Evolutionary conservation across 2,888 invertebrate species (phyloP), one percentile per base, ranked within the genome.

Genomic region (Synergus itoensis): DNA sequence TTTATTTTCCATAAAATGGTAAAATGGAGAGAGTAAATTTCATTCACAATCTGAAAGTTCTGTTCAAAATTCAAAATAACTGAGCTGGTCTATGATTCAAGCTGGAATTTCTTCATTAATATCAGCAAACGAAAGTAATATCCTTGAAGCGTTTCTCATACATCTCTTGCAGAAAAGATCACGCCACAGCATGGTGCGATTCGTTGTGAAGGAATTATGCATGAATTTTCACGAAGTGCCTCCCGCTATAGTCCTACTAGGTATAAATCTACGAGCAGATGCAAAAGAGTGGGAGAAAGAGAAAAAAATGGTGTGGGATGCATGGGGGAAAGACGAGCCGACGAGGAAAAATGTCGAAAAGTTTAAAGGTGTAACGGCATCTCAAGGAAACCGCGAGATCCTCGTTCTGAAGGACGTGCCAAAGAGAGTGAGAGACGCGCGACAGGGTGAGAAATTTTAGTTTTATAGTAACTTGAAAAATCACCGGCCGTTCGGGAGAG

Each of bases 381-480:
- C 43, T 48, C 65, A 36, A 8, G n/a, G 67, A 76, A 73, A 79
- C 67, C 79, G 63, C 41, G 60, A 57, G 60, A 76, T 77, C 48
- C 48, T 75, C 67, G 41, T 69, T 76, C 48, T 65, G 73, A 82
- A 81, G 77, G 80, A 78, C 77, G 81, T 77, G 80, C 62, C 77
- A 73, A 78, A 79, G 78, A 75, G 79, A 69, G 76, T 60, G 43
- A 78, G 73, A 64, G 79, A 65, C 78, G 62, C 41, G 78, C 77
- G 83, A 81, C 79, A 79, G 83, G 77, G 77, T 80, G 80, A 83
- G 80, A 81, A 83, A 81, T 81, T 80, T 77, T 77, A 75, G 76
- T 76, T 80, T 80, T 76, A 65, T 63, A 77, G 64, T 79, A 73
- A 65, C 60, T 79, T 83, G 81, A 83, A 81, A 83, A 81, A 83